These are phyloP conservation scores for Nothoprocta pentlandii DNA, from an alignment of 2,113 vertebrate genomes.

Conservation along the genomic window DNA sequence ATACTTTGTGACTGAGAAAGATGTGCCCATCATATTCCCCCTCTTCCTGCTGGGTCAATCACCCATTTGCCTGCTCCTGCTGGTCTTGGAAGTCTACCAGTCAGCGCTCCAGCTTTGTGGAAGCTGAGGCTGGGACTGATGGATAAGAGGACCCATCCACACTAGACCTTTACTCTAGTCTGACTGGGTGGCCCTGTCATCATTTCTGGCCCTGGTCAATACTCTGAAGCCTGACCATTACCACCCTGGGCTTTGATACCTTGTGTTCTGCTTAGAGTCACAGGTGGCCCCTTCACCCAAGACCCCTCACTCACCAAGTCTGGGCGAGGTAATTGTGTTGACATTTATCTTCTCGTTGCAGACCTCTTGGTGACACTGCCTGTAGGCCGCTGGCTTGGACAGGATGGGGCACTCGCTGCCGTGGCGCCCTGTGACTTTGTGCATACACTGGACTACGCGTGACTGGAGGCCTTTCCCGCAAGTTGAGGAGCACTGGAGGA, in stretches of 20 bases:
- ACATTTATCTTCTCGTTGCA: slow-evolving; percentile 91
- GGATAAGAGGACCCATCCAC: background rate
- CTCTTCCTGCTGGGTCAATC: background rate
- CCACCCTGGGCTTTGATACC: background rate
- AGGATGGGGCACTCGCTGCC: slow-evolving; percentile 87
- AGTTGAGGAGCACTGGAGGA: slow-evolving; percentile 91
- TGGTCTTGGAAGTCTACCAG: background rate
- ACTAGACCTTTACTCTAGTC: background rate
- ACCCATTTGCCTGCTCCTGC: background rate
- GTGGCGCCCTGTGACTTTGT: slow-evolving; percentile 93
- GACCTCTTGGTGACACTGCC: slow-evolving; percentile 89
- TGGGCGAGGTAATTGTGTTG: slow-evolving; percentile 96
- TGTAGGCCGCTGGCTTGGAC: slow-evolving; percentile 88
- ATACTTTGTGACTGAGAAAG: background rate
- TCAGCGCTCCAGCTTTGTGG: background rate
- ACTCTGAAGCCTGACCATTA: background rate
- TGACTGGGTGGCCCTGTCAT: background rate
- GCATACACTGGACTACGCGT: slow-evolving; percentile 97
- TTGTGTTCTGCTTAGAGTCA: background rate
- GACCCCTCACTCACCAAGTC: slow-evolving; percentile 86
- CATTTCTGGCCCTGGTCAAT: background rate
- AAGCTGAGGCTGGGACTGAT: background rate
- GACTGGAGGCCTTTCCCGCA: slow-evolving; percentile 96
- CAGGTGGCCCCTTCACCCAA: background rate
- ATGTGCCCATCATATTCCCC: background rate